Conservation (phyloP, 2,888 invertebrate genomes). For the Sinohyriopsis cumingii region DNA sequence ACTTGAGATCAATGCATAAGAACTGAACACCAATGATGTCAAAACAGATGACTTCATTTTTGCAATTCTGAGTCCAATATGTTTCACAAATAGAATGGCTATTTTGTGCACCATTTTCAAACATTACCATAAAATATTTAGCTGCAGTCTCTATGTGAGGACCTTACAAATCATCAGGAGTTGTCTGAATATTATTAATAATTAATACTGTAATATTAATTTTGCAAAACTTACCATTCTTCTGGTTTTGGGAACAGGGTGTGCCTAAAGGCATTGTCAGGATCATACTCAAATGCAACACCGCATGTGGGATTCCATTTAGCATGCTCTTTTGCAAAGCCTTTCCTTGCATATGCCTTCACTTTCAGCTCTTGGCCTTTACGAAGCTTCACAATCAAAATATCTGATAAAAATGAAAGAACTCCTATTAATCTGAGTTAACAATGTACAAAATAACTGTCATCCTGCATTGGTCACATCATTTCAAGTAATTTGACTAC, state of each 20-base stretch:
- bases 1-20: no score
- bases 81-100: no score
- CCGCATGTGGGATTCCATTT: conserved; percentile 99
- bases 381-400: conserved; percentile 82
- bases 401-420: conserved; percentile 72
- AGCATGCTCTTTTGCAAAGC: conserved; percentile 98
- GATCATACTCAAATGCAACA: conserved; percentile 99
- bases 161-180: no score
- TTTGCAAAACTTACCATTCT: conserved; percentile 81
- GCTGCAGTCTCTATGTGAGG: no score
- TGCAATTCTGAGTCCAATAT: no score
- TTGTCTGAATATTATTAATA: no score
- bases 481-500: background rate
- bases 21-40: no score
- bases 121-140: no score
- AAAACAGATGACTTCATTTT: no score
- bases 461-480: background rate
- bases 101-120: no score
- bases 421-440: background rate
- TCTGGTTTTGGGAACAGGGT: conserved; percentile 96
- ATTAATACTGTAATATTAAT: no score
- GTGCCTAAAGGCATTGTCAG: conserved; percentile 96
- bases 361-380: conserved; percentile 94
- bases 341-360: conserved; percentile 95
- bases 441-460: no score